Evolutionary conservation across 2,113 vertebrate species (phyloP), one percentile per base, ranked within the genome.

Genomic region (Corythoichthys intestinalis): DNA sequence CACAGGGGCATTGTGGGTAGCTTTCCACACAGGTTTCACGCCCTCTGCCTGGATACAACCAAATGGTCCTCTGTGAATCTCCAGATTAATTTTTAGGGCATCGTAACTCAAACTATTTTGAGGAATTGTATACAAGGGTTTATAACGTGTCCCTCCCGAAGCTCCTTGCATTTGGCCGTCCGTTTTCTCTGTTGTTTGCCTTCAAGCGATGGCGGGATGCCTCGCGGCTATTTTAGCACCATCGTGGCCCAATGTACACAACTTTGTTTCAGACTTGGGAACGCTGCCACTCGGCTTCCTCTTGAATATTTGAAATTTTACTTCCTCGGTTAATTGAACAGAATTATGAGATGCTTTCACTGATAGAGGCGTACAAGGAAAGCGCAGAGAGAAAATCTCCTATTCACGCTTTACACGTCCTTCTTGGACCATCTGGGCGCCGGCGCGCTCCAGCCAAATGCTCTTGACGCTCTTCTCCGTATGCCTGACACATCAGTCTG

Each of bases 1-100:
- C 82, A 77, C 75, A 75, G 75, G 68, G 69, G 86, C 82, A 85
- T 85, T 79, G 75, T 88, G 83, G 81, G 84, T 84, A 86, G 69
- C 20, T 77, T 74, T 15, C 65, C 67, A 74, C 50, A 4, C 67
- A 75, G 59, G 67, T 64, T 73, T 62, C 71, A 35, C 75, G 72
- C 47, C 5, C 35, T 81, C 72, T 79, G 75, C 68, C 81, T 71
- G 59, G 77, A 85, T 58, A 84, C 77, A 79, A 78, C 67, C 52
- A 69, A 57, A 39, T 49, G 20, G 38, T 46, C 8, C 50, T 60
- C 54, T 38, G 8, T 56, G 53, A 28, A n/a, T 56, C 53, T 56
- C 28, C 11, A 34, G 53, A 20, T 14, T 58, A 14, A 35, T 2
- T 7, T 44, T 44, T 44, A 8, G 41, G 6, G 41, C 20, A 28